Conservation (phyloP, 2,888 invertebrate species). For the Drosophila tripunctata region DNA sequence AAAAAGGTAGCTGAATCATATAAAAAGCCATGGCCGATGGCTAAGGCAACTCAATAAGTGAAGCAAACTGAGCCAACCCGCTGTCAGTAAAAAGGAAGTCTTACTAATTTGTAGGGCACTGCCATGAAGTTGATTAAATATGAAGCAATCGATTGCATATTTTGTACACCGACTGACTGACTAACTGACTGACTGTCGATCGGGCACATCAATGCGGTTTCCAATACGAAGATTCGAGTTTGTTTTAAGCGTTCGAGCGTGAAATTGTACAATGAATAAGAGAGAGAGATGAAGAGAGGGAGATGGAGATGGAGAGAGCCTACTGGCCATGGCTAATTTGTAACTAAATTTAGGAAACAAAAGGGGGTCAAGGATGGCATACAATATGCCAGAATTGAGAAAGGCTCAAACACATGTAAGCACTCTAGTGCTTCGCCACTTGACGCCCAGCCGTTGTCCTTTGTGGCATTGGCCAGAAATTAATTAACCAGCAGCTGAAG, state of each 20-base stretch:
- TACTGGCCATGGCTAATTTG: conserved; percentile 61
- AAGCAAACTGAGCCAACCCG: neutral
- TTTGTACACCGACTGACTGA: conserved; percentile 17
- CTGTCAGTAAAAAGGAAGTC: conserved; percentile 48
- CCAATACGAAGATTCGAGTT: conserved; percentile 27
- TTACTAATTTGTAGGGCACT: conserved; percentile 64
- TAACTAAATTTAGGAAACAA: conserved; percentile 70
- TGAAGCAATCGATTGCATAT: conserved; percentile 57
- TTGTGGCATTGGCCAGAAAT: conserved; percentile 75
- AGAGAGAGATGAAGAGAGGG: neutral
- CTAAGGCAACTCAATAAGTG: conserved; percentile 71
- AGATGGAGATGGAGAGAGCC: neutral
- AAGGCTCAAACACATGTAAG: conserved; percentile 71
- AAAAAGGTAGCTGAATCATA: conserved; percentile 60
- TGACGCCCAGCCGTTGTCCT: conserved; percentile 59
- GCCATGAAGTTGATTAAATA: conserved; percentile 69
- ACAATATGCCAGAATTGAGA: neutral
- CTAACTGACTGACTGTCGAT: conserved; percentile 6
- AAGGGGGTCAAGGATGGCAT: conserved; percentile 37
- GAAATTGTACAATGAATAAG: conserved; percentile 35
- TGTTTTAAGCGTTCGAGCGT: conserved; percentile 44
- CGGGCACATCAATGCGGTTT: conserved; percentile 30
- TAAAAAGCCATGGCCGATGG: conserved; percentile 71
- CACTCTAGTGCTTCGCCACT: conserved; percentile 68
- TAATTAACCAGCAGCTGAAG: conserved; percentile 70